Base-by-base conservation (phyloP, 1,140 invertebrate species). In the Leptinotarsa texana region DNA sequence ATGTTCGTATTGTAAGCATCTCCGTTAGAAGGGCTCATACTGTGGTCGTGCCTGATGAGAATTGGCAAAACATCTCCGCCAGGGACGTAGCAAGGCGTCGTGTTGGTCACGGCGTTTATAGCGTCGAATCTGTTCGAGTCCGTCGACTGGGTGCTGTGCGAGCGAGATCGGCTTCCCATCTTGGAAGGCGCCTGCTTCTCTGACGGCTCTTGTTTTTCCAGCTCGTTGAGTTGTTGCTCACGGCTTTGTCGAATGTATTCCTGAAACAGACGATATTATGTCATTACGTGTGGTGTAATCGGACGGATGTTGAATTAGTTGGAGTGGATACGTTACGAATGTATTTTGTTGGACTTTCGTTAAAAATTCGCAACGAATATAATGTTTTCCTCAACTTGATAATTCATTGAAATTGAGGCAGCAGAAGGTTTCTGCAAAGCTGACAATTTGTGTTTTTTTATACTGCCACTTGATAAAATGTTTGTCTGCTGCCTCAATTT, bases 191-290 rank as follows among this genome's bases (percentile, higher is more conserved):
- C 22, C 33, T 22, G 15, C 82, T 80, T 22, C 76, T 78, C 22
- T 77, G 78, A 24, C 75, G 75, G 77, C 27, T 78, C 81, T 73
- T 82, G 80, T 80, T 84, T 85, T 27, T 91, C 92, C 24, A 93
- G 84, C 76, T 91, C 90, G 82, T 94, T 91, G 74, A 94, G 84
- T 51, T 92, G 88, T 80, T 91, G 91, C 81, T 94, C 93, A 73
- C 93, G 90, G 3, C 93, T 95, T 80, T 93, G 91, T 3, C 92
- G 88, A 77, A 95, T 91, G 83, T 94, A 92, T 80, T 94, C 93
- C 93, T 95, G 86, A 6, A 86, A 83, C 27, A 51, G 33, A 57
- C 1, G 51, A 57, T 42, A 42, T 42, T 2, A 57, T 15, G 51
- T 6, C 51, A 18, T 57, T 15, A 57, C 51, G 51, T 17, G 17